These are phyloP conservation scores for Dynastes tityus DNA, from an alignment of 2,888 invertebrate species.

Conservation along the genomic window DNA sequence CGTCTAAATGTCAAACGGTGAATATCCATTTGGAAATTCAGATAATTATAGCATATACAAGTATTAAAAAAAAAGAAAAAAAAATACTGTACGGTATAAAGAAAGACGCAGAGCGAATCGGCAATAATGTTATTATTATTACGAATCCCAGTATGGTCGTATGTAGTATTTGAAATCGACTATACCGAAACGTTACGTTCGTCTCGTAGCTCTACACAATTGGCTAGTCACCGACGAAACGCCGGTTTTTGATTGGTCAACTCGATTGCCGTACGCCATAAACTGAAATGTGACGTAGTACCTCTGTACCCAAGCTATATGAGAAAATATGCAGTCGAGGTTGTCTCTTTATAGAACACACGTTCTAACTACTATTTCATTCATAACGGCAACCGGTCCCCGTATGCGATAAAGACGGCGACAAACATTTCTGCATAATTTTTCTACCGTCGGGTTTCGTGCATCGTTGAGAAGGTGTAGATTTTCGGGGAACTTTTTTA, in stretches of 20 bases:
- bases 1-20: too few relatives aligned
- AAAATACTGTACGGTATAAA: too few relatives aligned
- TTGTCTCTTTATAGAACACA: constrained; percentile 36
- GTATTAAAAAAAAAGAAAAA: too few relatives aligned
- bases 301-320: neutral
- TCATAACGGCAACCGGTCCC: constrained; percentile 30
- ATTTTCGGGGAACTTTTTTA: constrained; percentile 8
- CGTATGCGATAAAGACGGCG: constrained; percentile 32
- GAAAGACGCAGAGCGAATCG: too few relatives aligned
- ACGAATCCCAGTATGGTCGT: too few relatives aligned
- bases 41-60: too few relatives aligned
- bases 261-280: constrained; percentile 22
- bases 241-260: constrained; percentile 29
- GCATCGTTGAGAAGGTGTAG: neutral
- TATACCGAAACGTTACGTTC: constrained; percentile 21
- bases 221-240: constrained; percentile 23
- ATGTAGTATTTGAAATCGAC: constrained; percentile 4
- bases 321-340: constrained; percentile 22
- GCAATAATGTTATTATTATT: too few relatives aligned
- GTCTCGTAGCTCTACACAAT: constrained; percentile 26
- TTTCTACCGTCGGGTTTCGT: neutral
- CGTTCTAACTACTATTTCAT: constrained; percentile 44
- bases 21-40: too few relatives aligned
- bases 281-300: constrained; percentile 38
- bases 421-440: constrained; percentile 30